Conservation (phyloP, 2,797 vertebrate genomes). For the Sebastes itinus region DNA sequence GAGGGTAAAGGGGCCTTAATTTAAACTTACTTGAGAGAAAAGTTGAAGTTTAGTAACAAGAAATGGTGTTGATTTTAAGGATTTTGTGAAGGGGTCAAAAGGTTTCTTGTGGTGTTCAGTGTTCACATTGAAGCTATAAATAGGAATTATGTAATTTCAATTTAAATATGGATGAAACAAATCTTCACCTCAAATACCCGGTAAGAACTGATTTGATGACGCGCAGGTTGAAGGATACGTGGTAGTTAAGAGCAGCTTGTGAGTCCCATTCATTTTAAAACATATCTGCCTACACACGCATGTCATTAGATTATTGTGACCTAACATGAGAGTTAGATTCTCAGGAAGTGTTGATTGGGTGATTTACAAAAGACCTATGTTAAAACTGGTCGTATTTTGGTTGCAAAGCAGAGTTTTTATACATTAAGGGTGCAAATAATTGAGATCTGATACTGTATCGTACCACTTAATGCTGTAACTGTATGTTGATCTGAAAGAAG, state of each 20-base stretch:
- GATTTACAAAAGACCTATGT: background rate
- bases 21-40: background rate
- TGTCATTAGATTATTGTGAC: background rate
- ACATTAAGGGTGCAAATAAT: background rate
- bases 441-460: background rate
- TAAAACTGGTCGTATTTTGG: background rate
- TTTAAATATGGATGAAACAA: background rate
- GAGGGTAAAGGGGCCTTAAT: background rate
- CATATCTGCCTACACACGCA: background rate
- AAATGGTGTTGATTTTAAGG: fast-evolving
- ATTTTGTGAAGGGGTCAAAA: background rate
- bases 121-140: background rate
- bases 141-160: background rate
- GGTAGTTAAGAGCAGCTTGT: background rate
- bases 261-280: background rate
- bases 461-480: background rate
- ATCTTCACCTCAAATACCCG: background rate
- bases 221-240: background rate
- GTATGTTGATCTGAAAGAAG: background rate
- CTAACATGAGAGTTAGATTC: background rate
- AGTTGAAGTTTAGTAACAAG: background rate
- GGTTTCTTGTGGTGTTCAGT: background rate
- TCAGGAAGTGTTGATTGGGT: background rate
- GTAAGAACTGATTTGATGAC: background rate
- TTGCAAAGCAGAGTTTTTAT: background rate